Evolutionary conservation across 2,113 vertebrate genomes (phyloP).

Genomic region (Corydoras maculifer): DNA sequence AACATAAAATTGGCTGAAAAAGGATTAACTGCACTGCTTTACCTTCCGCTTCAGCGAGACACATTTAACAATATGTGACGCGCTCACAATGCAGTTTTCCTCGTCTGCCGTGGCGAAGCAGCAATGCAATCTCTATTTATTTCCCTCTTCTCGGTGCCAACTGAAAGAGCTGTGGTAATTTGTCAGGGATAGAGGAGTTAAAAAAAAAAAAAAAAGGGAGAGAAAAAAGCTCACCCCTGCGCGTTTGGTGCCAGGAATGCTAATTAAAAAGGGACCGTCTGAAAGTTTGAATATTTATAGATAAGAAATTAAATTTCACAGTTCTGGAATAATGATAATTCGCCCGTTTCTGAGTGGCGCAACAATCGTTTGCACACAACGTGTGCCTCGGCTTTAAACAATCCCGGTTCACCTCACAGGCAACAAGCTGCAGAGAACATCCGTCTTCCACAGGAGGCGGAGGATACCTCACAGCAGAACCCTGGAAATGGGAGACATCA

Average conservation of each 20-base stretch:
- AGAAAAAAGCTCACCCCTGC: slow-evolving; percentile 29
- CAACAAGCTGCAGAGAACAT: slow-evolving; percentile 19
- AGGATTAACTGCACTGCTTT: slow-evolving; percentile 20
- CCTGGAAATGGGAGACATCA: not conserved
- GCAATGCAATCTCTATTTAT: slow-evolving; percentile 40
- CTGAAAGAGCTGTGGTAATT: slow-evolving; percentile 39
- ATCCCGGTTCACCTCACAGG: slow-evolving; percentile 27
- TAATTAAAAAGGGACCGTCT: slow-evolving; percentile 46
- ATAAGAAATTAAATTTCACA: slow-evolving; percentile 50
- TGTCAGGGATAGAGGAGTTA: slow-evolving; percentile 28
- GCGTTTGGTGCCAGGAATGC: slow-evolving; percentile 43
- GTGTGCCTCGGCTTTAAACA: slow-evolving; percentile 1
- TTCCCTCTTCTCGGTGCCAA: slow-evolving; percentile 37
- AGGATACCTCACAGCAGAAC: not conserved
- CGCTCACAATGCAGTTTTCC: slow-evolving; percentile 4
- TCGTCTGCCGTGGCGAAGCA: slow-evolving; percentile 14
- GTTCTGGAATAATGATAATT: slow-evolving; percentile 43
- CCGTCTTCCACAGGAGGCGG: slow-evolving; percentile 13
- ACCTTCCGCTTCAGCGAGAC: slow-evolving; percentile 12
- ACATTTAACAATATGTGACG: slow-evolving; percentile 29
- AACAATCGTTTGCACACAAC: slow-evolving; percentile 5
- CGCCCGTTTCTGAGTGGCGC: slow-evolving; percentile 24
- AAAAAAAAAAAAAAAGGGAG: not conserved
- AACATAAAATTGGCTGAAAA: slow-evolving; percentile 8
- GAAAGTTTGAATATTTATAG: slow-evolving; percentile 50